These are phyloP conservation scores for Ericerus pela DNA, from an alignment of 1,140 invertebrate genomes.

Conservation along the genomic window DNA sequence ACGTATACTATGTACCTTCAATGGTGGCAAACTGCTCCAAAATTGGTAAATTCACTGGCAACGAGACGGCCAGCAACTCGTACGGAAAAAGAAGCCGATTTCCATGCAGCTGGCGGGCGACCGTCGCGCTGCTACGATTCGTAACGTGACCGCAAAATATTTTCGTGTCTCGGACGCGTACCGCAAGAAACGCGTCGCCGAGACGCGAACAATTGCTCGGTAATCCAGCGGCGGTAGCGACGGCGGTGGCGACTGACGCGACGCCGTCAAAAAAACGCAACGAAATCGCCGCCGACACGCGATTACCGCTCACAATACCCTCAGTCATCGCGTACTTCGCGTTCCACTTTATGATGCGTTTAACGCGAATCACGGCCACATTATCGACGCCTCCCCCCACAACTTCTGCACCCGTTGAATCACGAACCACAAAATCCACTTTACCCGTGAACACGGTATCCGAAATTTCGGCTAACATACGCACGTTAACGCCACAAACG, in stretches of 20 bases:
- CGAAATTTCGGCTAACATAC: background rate
- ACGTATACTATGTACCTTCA: background rate
- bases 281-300: background rate
- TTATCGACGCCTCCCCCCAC: background rate
- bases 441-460: background rate
- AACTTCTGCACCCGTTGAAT: background rate
- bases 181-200: background rate
- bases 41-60: slow-evolving; percentile 1
- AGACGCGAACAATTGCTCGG: background rate
- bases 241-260: no score
- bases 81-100: background rate
- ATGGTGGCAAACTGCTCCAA: background rate
- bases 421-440: background rate
- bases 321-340: background rate
- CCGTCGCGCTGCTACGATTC: background rate
- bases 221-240: no score
- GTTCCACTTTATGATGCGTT: background rate
- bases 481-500: background rate
- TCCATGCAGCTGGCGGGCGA: background rate
- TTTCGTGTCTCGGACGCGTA: background rate
- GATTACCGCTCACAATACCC: background rate
- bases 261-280: no score
- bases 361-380: background rate
- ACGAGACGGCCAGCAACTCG: background rate
- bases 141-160: background rate